Evolutionary conservation across 2,113 vertebrate genomes (phyloP), one percentile per base, ranked within the genome.

Genomic region (Motacilla tschutschensis): DNA sequence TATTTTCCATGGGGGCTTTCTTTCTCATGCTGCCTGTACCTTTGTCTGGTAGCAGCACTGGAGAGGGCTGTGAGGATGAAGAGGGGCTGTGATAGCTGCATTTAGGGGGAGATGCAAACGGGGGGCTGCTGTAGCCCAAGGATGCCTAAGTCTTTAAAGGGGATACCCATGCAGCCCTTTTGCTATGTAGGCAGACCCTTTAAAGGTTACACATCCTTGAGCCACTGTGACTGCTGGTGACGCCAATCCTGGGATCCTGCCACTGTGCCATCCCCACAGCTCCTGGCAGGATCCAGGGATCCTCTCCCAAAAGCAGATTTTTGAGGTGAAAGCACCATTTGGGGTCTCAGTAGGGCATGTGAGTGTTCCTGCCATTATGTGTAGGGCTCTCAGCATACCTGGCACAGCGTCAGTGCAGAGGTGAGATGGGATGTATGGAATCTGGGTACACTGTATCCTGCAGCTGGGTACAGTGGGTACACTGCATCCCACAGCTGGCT

Each of bases 191-290:
- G 29, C 33, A 62, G 74, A n/a, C 25, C 75, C 64, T 85, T 79
- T 48, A 55, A 72, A 83, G 41, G 5, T 85, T 72, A 22, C 18
- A 10, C 43, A 29, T 87, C 67, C 43, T 58, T 65, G 40, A 83
- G 60, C 36, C 3, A 22, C 65, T 43, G 33, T 2, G 1, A 35
- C 28, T 69, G 59, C 28, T 3, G 2, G 33, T 88, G 73, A 66
- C 0, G 0, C 60, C 0, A 3, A 22, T 47, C 35, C 44, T 0
- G 1, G 83, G 43, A 89, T 91, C 73, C 69, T 2, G 7, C 40
- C 0, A 0, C 53, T 4, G 2, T 7, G 16, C 69, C 6, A 0
- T 60, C 65, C 31, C 63, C 14, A 3, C 2, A 5, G 35, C 47
- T 87, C 22, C n/a, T 17, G 29, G 18, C 63, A 87, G 67, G 33